phyloP scores from a whole-genome alignment of 2,113 vertebrate genomes.

The Phyllostomus hastatus region DNA sequence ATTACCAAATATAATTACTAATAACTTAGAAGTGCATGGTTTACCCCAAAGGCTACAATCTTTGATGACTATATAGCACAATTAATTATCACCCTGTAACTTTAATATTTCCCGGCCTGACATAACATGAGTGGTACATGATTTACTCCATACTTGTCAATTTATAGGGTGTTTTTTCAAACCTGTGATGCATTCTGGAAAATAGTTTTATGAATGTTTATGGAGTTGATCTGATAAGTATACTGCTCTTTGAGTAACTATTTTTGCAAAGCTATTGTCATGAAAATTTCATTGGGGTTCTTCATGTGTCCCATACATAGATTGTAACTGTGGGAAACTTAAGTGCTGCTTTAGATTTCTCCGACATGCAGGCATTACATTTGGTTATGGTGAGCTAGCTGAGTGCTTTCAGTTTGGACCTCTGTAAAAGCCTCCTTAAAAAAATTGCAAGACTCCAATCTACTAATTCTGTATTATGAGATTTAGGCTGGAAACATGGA shows the following conservation, averaged over 20 bases:
- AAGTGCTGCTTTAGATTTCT: conserved; percentile 19
- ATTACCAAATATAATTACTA: background rate
- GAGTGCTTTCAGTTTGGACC: conserved; percentile 3
- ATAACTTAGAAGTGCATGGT: background rate
- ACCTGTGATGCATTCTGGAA: conserved; percentile 1
- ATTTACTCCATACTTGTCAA: background rate
- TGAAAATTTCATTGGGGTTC: background rate
- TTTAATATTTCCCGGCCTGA: conserved; percentile 12
- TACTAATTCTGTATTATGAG: conserved; percentile 43
- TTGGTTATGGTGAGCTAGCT: conserved; percentile 30
- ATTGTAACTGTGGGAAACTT: conserved; percentile 33
- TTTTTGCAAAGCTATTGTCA: conserved; percentile 43
- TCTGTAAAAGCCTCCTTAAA: conserved; percentile 8
- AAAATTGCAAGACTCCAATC: conserved; percentile 14
- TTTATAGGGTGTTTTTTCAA: background rate
- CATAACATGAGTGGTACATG: background rate
- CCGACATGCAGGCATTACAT: conserved; percentile 14
- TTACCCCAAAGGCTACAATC: background rate
- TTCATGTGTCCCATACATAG: background rate
- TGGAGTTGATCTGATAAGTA: background rate
- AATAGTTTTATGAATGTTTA: conserved; percentile 27
- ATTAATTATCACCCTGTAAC: background rate
- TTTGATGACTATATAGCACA: background rate
- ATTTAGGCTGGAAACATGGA: conserved; percentile 24
- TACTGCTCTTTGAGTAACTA: background rate